phyloP scores from a whole-genome alignment of 2,113 vertebrate species.

The Odontophorus gujanensis region DNA sequence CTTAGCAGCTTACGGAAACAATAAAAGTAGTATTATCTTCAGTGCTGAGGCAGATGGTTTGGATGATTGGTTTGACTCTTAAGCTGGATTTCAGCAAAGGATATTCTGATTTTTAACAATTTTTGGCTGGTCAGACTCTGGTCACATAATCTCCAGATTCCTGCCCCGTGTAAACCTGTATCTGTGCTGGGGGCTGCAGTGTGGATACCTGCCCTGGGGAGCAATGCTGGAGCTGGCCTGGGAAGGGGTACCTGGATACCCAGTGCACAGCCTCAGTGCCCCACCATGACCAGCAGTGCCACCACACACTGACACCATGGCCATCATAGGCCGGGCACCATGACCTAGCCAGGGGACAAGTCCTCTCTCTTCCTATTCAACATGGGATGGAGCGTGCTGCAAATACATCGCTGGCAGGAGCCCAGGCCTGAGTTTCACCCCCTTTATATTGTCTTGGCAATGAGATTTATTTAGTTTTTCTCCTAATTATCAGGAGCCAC shows the following conservation, averaged over 20 bases:
- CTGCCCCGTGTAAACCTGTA: not conserved
- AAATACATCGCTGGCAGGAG: not conserved
- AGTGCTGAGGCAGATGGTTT: constrained; percentile 63
- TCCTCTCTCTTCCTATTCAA: not conserved
- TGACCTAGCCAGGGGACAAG: not conserved
- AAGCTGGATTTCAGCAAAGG: constrained; percentile 72
- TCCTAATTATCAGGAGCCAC: not conserved
- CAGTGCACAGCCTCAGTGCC: fast-evolving
- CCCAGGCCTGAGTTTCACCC: not conserved
- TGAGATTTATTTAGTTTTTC: not conserved
- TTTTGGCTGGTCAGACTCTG: constrained; percentile 51
- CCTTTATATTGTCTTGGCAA: not conserved
- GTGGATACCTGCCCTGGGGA: not conserved
- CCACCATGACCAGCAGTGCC: not conserved
- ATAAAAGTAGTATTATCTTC: constrained; percentile 73
- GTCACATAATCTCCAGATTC: constrained; percentile 1
- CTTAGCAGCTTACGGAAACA: constrained; percentile 74
- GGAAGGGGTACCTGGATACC: not conserved
- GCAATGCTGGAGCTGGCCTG: not conserved
- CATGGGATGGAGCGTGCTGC: not conserved
- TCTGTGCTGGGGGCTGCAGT: fast-evolving
- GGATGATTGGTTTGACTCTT: constrained; percentile 73
- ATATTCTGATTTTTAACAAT: constrained; percentile 69
- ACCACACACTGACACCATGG: not conserved
- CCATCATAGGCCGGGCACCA: not conserved